Evolutionary conservation across 2,113 vertebrate species (phyloP).

Genomic region (Pleuronectes platessa): DNA sequence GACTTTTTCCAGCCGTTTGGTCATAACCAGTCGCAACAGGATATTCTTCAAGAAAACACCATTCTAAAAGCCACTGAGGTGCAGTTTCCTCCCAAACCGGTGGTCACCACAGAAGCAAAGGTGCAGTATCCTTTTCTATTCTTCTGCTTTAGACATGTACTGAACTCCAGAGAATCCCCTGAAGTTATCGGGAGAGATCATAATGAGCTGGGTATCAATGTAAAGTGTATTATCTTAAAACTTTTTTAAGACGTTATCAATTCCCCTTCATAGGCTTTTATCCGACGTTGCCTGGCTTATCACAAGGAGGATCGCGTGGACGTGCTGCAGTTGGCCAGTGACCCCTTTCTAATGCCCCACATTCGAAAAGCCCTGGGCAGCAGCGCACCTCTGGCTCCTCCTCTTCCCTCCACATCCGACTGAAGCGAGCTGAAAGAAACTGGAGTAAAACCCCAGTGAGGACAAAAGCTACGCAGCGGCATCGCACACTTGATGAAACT

Average conservation of each 20-base stretch:
- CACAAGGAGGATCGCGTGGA: constrained; percentile 95
- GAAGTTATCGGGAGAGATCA: no score
- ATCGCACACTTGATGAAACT: constrained; percentile 28
- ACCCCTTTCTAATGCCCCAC: constrained; percentile 93
- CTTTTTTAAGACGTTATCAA: background rate
- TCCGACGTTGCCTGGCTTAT: constrained; percentile 93
- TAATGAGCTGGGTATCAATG: no score
- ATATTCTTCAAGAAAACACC: constrained; percentile 96
- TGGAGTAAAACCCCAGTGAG: constrained; percentile 17
- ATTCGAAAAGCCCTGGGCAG: constrained; percentile 92
- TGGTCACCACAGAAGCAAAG: constrained; percentile 95
- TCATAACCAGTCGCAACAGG: constrained; percentile 96
- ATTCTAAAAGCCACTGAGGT: constrained; percentile 97
- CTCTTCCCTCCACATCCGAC: constrained; percentile 91
- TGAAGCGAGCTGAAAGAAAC: constrained; percentile 70
- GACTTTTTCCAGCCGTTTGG: constrained; percentile 88
- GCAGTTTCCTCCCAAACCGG: constrained; percentile 95
- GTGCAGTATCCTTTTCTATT: constrained; percentile 63
- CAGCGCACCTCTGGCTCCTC: constrained; percentile 82
- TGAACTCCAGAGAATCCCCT: no score
- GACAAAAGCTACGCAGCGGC: constrained; percentile 35
- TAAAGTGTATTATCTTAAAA: background rate
- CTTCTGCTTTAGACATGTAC: background rate
- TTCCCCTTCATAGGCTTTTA: constrained; percentile 86
- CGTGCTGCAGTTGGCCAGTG: constrained; percentile 92